Evolutionary conservation across 2,113 vertebrate genomes (phyloP).

Genomic region (Cranoglanis bouderius): DNA sequence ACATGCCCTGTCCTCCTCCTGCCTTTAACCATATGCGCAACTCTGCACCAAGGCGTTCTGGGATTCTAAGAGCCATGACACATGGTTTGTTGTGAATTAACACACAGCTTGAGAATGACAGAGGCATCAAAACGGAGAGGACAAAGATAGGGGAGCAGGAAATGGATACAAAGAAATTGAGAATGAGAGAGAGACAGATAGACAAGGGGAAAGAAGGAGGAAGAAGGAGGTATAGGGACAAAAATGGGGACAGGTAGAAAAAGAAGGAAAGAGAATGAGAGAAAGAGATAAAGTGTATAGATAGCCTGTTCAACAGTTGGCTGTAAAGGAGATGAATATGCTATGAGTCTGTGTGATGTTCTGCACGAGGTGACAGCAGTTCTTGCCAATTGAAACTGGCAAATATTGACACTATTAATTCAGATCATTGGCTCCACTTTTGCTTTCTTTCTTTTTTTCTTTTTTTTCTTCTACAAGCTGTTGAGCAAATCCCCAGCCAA

Average conservation of each 20-base stretch:
- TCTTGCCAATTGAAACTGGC: conserved; percentile 31
- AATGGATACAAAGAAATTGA: background rate
- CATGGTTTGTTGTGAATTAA: conserved; percentile 61
- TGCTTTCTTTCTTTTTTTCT: background rate
- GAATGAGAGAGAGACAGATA: background rate
- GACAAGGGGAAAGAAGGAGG: background rate
- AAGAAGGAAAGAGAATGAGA: background rate
- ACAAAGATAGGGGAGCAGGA: background rate
- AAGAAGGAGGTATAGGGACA: background rate
- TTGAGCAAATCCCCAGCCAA: conserved; percentile 16
- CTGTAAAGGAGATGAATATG: background rate
- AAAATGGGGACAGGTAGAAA: background rate
- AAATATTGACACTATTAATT: conserved; percentile 48
- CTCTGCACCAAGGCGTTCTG: conserved; percentile 61
- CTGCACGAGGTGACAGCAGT: conserved; percentile 8
- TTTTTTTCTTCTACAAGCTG: background rate
- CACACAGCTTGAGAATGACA: conserved; percentile 48
- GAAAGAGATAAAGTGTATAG: background rate
- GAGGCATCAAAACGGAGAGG: background rate
- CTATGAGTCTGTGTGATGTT: conserved; percentile 12
- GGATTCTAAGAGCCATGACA: conserved; percentile 63
- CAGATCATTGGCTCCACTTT: conserved; percentile 12
- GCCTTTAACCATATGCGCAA: conserved; percentile 49
- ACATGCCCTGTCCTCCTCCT: conserved; percentile 39
- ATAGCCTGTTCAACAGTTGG: background rate